Evolutionary conservation across 2,113 vertebrate species (phyloP).

Genomic region (Copsychus sechellarum): DNA sequence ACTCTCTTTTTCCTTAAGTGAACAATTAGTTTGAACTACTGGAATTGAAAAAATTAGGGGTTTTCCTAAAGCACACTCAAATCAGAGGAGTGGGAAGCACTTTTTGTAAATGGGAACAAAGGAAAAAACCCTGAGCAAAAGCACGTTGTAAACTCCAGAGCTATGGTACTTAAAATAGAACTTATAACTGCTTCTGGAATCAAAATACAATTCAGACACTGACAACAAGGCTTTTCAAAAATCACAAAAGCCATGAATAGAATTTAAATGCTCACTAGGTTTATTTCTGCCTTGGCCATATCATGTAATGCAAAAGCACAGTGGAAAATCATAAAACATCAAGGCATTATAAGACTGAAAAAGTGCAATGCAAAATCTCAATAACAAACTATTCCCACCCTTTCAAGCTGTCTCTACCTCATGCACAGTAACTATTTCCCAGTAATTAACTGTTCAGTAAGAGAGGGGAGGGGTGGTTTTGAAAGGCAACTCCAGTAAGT

Average conservation of each 20-base stretch:
- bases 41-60: not conserved
- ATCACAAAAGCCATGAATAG: not conserved
- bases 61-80: not conserved
- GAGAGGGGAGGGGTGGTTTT: not conserved
- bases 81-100: not conserved
- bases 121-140: not conserved
- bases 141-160: not conserved
- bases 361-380: not conserved
- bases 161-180: not conserved
- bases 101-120: not conserved
- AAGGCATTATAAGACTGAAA: not conserved
- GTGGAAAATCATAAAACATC: not conserved
- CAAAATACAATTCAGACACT: not conserved
- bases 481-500: not conserved
- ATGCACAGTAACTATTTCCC: not conserved
- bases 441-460: not conserved
- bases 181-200: not conserved
- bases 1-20: not conserved
- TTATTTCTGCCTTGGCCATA: not conserved
- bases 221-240: not conserved
- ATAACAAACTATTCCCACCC: not conserved
- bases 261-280: not conserved
- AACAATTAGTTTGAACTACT: not conserved
- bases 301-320: not conserved
- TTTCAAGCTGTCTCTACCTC: not conserved